Conservation (phyloP, 2,888 invertebrate species). For the Thymelicus lineola region DNA sequence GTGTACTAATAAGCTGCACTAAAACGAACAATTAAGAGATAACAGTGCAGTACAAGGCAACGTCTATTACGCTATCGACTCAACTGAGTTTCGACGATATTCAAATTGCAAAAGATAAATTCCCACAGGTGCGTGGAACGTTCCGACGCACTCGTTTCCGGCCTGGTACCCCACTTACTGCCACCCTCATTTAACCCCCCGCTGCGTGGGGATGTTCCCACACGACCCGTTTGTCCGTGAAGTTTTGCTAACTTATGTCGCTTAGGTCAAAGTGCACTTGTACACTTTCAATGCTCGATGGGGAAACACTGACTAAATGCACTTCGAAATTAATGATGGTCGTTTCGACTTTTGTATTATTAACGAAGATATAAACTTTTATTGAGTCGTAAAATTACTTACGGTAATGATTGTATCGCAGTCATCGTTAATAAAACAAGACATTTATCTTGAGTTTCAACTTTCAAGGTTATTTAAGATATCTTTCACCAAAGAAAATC, state of each 20-base stretch:
- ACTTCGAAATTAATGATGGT: background rate
- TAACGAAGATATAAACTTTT: background rate
- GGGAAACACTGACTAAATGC: background rate
- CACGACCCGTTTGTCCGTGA: slow-evolving; percentile 70
- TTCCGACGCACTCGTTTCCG: slow-evolving; percentile 78
- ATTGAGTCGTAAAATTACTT: background rate
- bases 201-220: slow-evolving; percentile 68
- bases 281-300: slow-evolving; percentile 3
- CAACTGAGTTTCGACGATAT: slow-evolving; percentile 55
- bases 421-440: background rate
- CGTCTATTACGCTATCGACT: slow-evolving; percentile 47
- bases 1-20: slow-evolving; percentile 34
- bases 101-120: slow-evolving; percentile 63
- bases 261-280: slow-evolving; percentile 53
- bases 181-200: slow-evolving; percentile 47
- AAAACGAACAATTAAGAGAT: slow-evolving; percentile 49
- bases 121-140: slow-evolving; percentile 80
- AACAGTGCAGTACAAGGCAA: slow-evolving; percentile 54
- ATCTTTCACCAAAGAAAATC: no score
- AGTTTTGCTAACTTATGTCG: slow-evolving; percentile 69
- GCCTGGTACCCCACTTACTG: slow-evolving; percentile 72
- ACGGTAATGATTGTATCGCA: background rate
- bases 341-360: slow-evolving; percentile 1
- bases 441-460: background rate
- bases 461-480: no score